A percentile compares a stretch with the other conserved stretches of the same genome.
These are phyloP conservation scores for Archaeoteleia sp. DNA, from an alignment of 2,888 invertebrate species.

Conservation along the genomic window DNA sequence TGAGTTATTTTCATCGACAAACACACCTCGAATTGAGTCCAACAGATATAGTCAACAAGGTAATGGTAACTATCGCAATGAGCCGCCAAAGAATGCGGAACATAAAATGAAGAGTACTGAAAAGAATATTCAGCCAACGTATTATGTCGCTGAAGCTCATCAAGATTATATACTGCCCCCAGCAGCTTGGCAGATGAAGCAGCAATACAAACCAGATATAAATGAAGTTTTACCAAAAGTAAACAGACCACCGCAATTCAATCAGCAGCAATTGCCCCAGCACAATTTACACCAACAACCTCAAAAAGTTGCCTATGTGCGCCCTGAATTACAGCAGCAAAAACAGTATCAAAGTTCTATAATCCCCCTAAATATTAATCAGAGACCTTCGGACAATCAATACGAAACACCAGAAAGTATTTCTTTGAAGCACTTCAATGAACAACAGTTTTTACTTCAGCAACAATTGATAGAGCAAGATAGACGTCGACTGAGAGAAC, in stretches of 20 bases:
- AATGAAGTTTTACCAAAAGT: slow-evolving; percentile 69
- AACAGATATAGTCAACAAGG: slow-evolving; percentile 55
- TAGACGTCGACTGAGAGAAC: slow-evolving; percentile 65
- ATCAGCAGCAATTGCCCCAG: slow-evolving; percentile 52
- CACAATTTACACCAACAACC: slow-evolving; percentile 52
- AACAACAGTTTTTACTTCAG: slow-evolving; percentile 69
- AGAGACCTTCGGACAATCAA: slow-evolving; percentile 56
- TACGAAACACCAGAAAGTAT: slow-evolving; percentile 72
- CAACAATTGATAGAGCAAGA: slow-evolving; percentile 70
- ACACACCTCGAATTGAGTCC: slow-evolving; percentile 44
- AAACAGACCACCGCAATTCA: slow-evolving; percentile 66
- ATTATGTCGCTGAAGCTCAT: slow-evolving; percentile 49
- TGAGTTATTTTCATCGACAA: slow-evolving; percentile 56
- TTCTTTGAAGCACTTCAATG: slow-evolving; percentile 71
- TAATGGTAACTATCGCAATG: slow-evolving; percentile 36
- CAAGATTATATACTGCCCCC: slow-evolving; percentile 41
- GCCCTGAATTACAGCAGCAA: slow-evolving; percentile 59
- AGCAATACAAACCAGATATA: slow-evolving; percentile 40
- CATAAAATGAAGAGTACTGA: slow-evolving; percentile 38
- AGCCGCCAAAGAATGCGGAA: slow-evolving; percentile 35
- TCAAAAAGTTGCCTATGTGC: slow-evolving; percentile 61
- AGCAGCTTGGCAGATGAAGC: slow-evolving; percentile 42
- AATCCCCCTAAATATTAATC: slow-evolving; percentile 61
- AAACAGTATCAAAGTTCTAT: slow-evolving; percentile 60
- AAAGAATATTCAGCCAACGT: slow-evolving; percentile 49